Conservation (phyloP, 2,888 invertebrate genomes). For the Hipparchia semele region DNA sequence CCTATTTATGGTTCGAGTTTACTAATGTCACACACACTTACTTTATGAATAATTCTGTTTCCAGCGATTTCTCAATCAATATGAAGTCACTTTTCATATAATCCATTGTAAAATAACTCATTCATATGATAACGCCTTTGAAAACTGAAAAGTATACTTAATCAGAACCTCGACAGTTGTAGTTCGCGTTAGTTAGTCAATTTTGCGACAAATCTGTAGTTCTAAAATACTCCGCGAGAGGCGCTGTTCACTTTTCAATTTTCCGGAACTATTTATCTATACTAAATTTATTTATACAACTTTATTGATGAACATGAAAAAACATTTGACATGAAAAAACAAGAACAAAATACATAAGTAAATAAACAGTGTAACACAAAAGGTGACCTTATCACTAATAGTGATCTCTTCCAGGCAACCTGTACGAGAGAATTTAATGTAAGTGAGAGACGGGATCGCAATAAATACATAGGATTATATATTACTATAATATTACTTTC, state of each 20-base stretch:
- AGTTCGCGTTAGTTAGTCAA: neutral
- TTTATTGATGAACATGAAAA: neutral
- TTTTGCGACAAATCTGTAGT: neutral
- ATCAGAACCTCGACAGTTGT: neutral
- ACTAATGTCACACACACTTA: conserved; percentile 11
- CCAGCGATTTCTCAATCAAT: conserved; percentile 18
- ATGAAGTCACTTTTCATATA: conserved; percentile 16
- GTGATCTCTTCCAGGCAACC: too few species aligned
- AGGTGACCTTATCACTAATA: too few species aligned
- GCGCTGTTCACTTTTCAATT: neutral
- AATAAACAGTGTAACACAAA: too few species aligned
- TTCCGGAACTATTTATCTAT: neutral
- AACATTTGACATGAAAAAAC: too few species aligned
- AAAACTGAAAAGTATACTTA: too few species aligned
- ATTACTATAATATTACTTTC: too few species aligned
- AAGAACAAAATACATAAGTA: too few species aligned
- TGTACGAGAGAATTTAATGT: too few species aligned
- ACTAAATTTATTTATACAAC: neutral
- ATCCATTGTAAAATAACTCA: too few species aligned
- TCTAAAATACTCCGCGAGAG: neutral
- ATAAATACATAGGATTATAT: too few species aligned
- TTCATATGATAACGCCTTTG: too few species aligned
- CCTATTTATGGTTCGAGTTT: neutral
- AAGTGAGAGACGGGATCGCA: too few species aligned
- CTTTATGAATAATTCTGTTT: neutral